phyloP scores from a whole-genome alignment of 2,113 vertebrate genomes.

The Bolborhynchus lineola region DNA sequence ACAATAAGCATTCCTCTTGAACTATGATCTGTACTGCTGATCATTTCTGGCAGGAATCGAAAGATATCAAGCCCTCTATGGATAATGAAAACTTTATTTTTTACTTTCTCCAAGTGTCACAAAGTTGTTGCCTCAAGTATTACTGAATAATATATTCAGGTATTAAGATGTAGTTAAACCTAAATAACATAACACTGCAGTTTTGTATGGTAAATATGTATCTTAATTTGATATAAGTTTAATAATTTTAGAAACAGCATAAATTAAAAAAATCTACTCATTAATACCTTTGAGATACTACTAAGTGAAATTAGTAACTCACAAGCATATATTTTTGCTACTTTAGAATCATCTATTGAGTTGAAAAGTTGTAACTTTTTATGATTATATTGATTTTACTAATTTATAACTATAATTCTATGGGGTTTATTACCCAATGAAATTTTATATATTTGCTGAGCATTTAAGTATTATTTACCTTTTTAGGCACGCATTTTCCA shows the following conservation, averaged over 20 bases:
- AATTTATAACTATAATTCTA: background rate
- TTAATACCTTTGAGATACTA: background rate
- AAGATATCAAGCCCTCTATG: background rate
- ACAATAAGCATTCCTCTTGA: background rate
- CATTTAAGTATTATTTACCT: background rate
- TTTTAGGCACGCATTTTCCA: background rate
- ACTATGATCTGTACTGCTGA: background rate
- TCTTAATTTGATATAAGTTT: background rate
- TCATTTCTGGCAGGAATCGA: background rate
- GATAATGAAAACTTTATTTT: background rate
- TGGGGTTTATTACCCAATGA: background rate
- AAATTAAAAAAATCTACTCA: background rate
- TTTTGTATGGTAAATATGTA: background rate
- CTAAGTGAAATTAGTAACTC: background rate
- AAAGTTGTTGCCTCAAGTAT: background rate
- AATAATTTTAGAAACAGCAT: background rate
- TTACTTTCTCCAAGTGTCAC: background rate
- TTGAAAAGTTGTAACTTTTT: background rate
- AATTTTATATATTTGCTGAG: background rate
- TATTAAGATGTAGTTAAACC: background rate
- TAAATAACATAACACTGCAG: background rate
- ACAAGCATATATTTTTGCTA: background rate
- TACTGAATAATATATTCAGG: background rate
- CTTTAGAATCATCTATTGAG: background rate
- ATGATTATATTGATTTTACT: background rate